These are phyloP conservation scores for Sinocyclocheilus maitianheensis DNA, from an alignment of 2,113 vertebrate species.

Conservation along the genomic window DNA sequence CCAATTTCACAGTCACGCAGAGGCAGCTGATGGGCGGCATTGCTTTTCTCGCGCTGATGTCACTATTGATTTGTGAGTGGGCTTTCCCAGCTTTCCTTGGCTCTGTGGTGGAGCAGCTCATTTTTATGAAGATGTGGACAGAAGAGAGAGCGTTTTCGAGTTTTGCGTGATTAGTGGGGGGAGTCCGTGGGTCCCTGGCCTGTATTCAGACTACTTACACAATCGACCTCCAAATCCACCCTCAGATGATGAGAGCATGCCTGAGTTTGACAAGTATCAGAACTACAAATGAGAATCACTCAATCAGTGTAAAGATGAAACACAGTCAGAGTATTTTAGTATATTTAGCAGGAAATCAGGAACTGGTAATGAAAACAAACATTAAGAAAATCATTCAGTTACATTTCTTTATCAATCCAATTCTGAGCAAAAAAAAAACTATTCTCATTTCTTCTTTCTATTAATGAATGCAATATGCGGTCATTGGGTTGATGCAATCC, in stretches of 20 bases:
- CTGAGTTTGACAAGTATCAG: constrained; percentile 7
- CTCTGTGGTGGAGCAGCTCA: constrained; percentile 6
- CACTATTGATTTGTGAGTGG: constrained; percentile 51
- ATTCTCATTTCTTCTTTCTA: not conserved
- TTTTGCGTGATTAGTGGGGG: not conserved
- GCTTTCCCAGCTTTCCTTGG: constrained; percentile 24
- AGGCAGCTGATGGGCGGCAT: constrained; percentile 29
- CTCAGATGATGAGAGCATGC: not conserved
- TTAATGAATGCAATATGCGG: not conserved
- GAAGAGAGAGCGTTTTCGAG: constrained; percentile 11
- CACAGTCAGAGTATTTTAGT: not conserved
- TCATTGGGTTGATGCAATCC: constrained; percentile 2
- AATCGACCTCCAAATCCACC: constrained; percentile 6
- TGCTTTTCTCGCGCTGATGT: constrained; percentile 19
- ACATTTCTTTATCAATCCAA: not conserved
- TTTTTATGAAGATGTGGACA: constrained; percentile 47
- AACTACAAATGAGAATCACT: not conserved
- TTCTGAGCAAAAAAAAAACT: not conserved
- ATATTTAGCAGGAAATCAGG: not conserved
- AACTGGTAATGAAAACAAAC: not conserved
- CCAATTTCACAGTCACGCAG: constrained; percentile 5
- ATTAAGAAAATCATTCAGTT: not conserved
- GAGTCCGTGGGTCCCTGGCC: not conserved
- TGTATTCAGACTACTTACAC: constrained; percentile 6
- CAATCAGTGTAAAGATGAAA: not conserved